Percentiles rank a stretch among this genome's conserved stretches.
Conservation (phyloP, 2,888 invertebrate genomes). For the Sabatieria punctata region DNA sequence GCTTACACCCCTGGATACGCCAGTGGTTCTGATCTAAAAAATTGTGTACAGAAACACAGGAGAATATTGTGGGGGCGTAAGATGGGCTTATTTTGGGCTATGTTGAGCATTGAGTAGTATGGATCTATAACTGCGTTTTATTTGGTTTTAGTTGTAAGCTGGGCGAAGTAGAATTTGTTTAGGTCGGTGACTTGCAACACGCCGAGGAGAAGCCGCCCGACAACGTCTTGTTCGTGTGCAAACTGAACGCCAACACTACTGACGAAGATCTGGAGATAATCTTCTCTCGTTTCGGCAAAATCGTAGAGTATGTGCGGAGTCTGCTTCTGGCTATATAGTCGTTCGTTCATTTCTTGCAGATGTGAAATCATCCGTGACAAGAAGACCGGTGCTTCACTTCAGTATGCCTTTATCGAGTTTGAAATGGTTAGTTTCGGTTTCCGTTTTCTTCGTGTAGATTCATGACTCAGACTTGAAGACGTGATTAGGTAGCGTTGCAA, state of each 20-base stretch:
- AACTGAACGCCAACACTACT: constrained; percentile 90
- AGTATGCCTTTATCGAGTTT: constrained; percentile 98
- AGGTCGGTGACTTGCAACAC: constrained; percentile 80
- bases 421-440: constrained; percentile 43
- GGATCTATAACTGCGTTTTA: background rate
- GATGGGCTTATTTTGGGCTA: too few relatives aligned
- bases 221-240: constrained; percentile 96
- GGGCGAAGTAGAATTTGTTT: constrained; percentile 1
- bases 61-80: too few relatives aligned
- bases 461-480: background rate
- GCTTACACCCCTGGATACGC: too few relatives aligned
- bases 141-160: too few relatives aligned
- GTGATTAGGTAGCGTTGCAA: too few relatives aligned
- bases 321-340: background rate
- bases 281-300: constrained; percentile 84
- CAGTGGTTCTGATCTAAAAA: too few relatives aligned
- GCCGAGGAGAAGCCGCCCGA: constrained; percentile 95
- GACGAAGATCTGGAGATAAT: constrained; percentile 91
- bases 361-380: constrained; percentile 92
- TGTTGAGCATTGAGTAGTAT: background rate
- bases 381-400: constrained; percentile 76
- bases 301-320: constrained; percentile 37
- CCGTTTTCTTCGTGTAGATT: background rate
- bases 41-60: too few relatives aligned
- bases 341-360: constrained; percentile 34